A percentile compares a stretch with the other conserved stretches of the same genome.
Evolutionary conservation across 2,797 vertebrate genomes (phyloP).

Genomic region (Phataginus tricuspis): DNA sequence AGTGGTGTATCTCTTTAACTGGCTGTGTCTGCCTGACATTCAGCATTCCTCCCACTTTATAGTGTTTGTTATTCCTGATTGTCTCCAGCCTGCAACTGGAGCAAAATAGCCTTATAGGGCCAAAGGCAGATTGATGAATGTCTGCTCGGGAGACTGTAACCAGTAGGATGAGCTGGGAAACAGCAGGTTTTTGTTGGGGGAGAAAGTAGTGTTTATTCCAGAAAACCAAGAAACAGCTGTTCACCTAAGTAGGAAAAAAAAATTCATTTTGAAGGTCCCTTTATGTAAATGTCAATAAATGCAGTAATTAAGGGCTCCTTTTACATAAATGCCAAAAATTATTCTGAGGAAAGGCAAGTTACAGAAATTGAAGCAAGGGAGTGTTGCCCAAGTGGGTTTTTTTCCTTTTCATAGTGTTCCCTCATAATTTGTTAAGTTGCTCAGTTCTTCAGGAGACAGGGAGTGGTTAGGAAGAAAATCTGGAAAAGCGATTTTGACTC

Average conservation of each 20-base stretch:
- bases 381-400: not conserved
- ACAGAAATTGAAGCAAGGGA: not conserved
- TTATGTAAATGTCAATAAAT: conserved; percentile 11
- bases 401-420: not conserved
- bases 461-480: not conserved
- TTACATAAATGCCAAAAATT: conserved; percentile 37
- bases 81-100: not conserved
- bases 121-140: not conserved
- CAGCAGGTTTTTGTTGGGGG: not conserved
- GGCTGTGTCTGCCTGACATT: not conserved
- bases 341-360: conserved; percentile 7
- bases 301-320: not conserved
- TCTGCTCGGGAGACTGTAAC: not conserved
- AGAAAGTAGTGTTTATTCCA: conserved; percentile 7
- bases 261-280: not conserved
- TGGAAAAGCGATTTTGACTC: not conserved
- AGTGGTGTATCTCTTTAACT: not conserved
- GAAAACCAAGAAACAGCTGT: conserved; percentile 57
- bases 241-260: not conserved
- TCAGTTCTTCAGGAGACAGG: not conserved
- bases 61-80: not conserved
- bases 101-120: not conserved
- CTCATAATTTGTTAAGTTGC: not conserved
- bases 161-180: not conserved
- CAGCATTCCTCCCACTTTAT: not conserved